Evolutionary conservation across 2,888 invertebrate species (phyloP), one percentile per base, ranked within the genome.

Genomic region (Isoperla grammatica): DNA sequence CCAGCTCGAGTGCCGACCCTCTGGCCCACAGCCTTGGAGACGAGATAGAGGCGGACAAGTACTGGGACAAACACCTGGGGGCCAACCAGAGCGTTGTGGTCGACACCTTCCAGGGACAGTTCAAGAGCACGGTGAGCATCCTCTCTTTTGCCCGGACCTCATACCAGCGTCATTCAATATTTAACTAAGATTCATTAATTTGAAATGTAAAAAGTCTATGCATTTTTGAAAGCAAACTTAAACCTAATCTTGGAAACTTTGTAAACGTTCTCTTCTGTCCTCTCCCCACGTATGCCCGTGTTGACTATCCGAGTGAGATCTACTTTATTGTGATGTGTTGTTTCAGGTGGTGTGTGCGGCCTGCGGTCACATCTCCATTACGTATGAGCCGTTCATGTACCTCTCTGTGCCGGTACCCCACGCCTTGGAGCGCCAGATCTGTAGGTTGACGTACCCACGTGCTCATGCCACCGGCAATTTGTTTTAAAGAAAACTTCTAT

Each of bases 361-460:
- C 45, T 84, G 84, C 69, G 76, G 76, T 60, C 81, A 81, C 69
- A 76, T 81, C 13, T 84, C 83, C 1, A 79, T 83, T 13, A 83
- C 83, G 9, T 83, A 81, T 67, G 84, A 84, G 66, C 83, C 84
- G 20, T 84, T 84, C 67, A 83, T 84, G 82, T 84, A 84, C 70
- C 74, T 84, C n/a, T 81, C 83, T 37, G 79, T 84, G 43, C 83
- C 83, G 4, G 73, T 84, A 62, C 84, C 84, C 45, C 77, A 80
- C 66, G 83, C 82, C 22, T 79, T 81, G 77, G 81, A 83, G 67
- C 74, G 79, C 61, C 81, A 82, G 68, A 72, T 83, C 60, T 71
- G 78, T 78, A 68, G 73, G 76, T 73, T n/a, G n/a, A n/a, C n/a
- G n/a, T n/a, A n/a, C n/a, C n/a, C n/a, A n/a, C 37, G 22, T 56